Evolutionary conservation across 2,888 invertebrate species (phyloP).

Genomic region (Oscheius sp.): DNA sequence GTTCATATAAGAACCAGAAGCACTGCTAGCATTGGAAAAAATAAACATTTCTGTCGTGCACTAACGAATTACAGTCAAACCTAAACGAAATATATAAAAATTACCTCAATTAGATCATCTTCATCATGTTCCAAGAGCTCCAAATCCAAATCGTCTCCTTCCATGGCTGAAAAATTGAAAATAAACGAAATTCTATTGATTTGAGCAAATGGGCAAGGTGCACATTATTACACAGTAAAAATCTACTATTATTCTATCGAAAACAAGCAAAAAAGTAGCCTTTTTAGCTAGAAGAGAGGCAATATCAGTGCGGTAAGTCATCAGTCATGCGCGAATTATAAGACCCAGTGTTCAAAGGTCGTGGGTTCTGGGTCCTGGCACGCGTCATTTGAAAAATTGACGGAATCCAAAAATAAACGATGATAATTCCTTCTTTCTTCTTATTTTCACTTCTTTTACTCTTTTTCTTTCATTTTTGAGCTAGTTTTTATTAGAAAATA

Average conservation of each 20-base stretch:
- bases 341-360: no score
- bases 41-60: no score
- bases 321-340: no score
- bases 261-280: no score
- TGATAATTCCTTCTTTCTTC: not conserved
- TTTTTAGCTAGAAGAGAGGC: no score
- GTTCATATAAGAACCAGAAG: no score
- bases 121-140: slow-evolving; percentile 36
- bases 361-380: not conserved
- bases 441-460: not conserved
- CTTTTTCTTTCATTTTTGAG: not conserved
- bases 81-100: not conserved
- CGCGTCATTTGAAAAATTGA: not conserved
- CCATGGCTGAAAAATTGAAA: slow-evolving; percentile 27
- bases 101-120: slow-evolving; percentile 38
- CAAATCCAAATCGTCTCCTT: slow-evolving; percentile 9
- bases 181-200: no score
- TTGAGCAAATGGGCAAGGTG: no score
- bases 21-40: no score
- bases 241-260: not conserved
- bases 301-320: no score
- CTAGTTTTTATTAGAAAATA: no score
- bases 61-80: no score
- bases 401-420: not conserved
- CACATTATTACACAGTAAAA: not conserved